These are phyloP conservation scores for Beroe ovata DNA, from an alignment of 37 sponge, comb jelly and placozoan species.

Conservation along the genomic window DNA sequence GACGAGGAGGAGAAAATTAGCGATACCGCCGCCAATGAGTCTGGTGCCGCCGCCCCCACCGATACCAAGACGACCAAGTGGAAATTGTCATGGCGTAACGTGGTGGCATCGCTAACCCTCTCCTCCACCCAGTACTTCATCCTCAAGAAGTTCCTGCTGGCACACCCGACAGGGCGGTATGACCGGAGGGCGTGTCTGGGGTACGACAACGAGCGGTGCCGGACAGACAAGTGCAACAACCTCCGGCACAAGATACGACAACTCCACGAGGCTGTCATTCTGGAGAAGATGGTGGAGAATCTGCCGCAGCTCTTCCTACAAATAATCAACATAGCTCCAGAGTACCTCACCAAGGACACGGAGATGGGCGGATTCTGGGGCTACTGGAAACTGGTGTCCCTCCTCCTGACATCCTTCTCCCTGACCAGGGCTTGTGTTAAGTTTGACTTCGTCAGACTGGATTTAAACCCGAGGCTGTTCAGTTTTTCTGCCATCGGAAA, in stretches of 20 bases:
- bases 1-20: too few species aligned
- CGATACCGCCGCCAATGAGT: too few species aligned
- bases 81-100: constrained; percentile 1
- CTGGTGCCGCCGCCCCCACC: neutral
- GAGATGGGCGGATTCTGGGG: neutral
- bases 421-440: neutral
- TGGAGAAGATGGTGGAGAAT: constrained; percentile 15
- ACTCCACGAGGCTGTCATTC: neutral
- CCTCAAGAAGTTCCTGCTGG: constrained; percentile 2
- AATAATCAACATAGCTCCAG: neutral
- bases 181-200: neutral
- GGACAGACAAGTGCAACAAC: neutral
- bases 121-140: constrained; percentile 52
- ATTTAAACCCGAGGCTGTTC: neutral
- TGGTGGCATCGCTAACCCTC: neutral
- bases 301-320: constrained; percentile 1
- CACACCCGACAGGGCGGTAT: neutral
- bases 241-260: neutral
- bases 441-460: neutral
- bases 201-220: neutral
- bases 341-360: neutral
- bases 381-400: constrained; percentile 33
- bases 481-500: neutral
- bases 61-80: neutral
- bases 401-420: neutral